These are phyloP conservation scores for Tryphoninae sp. DNA, from an alignment of 2,888 invertebrate genomes.

Conservation along the genomic window DNA sequence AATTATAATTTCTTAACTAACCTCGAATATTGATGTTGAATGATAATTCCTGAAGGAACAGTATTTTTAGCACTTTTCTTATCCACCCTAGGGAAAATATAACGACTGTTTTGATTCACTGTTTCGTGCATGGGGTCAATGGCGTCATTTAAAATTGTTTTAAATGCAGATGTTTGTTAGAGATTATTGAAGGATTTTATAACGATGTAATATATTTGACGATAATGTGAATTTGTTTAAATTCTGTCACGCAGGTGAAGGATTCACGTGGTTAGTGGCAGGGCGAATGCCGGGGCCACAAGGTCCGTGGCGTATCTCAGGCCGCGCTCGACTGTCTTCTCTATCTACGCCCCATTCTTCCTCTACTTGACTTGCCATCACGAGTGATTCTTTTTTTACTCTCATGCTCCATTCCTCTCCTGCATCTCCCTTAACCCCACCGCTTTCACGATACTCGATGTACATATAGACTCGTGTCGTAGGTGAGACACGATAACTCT, in stretches of 20 bases:
- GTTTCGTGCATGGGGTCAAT: slow-evolving; percentile 51
- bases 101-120: slow-evolving; percentile 51
- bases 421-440: background rate
- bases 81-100: slow-evolving; percentile 45
- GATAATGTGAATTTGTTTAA: too few relatives aligned
- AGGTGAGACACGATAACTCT: slow-evolving; percentile 46
- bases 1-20: slow-evolving; percentile 6
- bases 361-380: slow-evolving; percentile 68
- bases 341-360: slow-evolving; percentile 72
- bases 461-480: slow-evolving; percentile 46
- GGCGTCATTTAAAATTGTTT: slow-evolving; percentile 42
- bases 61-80: slow-evolving; percentile 55
- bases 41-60: slow-evolving; percentile 61
- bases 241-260: background rate
- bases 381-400: slow-evolving; percentile 74
- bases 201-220: too few relatives aligned
- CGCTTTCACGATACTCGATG: slow-evolving; percentile 27
- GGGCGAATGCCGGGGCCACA: slow-evolving; percentile 54
- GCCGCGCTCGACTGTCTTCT: slow-evolving; percentile 75
- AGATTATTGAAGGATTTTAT: too few relatives aligned
- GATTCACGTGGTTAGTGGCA: slow-evolving; percentile 68
- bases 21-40: slow-evolving; percentile 60
- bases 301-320: slow-evolving; percentile 75
- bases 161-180: background rate
- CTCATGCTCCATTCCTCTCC: slow-evolving; percentile 66